Evolutionary conservation across 2,797 vertebrate species (phyloP).

Genomic region (Cheirogaleus major): DNA sequence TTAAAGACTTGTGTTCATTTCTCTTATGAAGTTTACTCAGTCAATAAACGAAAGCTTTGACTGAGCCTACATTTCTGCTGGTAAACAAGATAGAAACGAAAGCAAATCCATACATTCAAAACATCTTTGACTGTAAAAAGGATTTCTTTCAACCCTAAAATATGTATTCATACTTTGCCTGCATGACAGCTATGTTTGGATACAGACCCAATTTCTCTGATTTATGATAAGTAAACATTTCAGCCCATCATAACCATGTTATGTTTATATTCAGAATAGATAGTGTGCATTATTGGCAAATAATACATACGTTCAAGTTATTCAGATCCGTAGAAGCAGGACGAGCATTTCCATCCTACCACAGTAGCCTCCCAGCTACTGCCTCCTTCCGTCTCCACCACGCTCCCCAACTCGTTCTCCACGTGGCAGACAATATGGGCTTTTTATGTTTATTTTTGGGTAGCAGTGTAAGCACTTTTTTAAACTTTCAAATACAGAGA

Average conservation of each 20-base stretch:
- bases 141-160: constrained; percentile 54
- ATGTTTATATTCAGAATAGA: constrained; percentile 22
- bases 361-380: not conserved
- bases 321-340: not conserved
- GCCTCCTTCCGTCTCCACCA: not conserved
- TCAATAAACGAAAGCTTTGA: constrained; percentile 40
- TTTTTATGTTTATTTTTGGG: not conserved
- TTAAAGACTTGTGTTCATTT: constrained; percentile 25
- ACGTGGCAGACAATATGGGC: not conserved
- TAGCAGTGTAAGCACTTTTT: not conserved
- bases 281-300: not conserved
- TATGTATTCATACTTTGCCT: constrained; percentile 26
- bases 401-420: not conserved
- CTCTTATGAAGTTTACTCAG: not conserved
- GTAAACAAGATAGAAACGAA: constrained; percentile 39
- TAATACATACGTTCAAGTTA: not conserved
- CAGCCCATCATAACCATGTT: not conserved
- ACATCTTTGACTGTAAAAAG: constrained; percentile 6
- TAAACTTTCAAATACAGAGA: not conserved
- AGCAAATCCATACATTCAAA: constrained; percentile 38
- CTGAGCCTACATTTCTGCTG: not conserved
- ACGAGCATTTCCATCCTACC: not conserved
- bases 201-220: not conserved
- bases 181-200: not conserved
- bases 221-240: constrained; percentile 29